Evolutionary conservation across 2,888 invertebrate genomes (phyloP), one percentile per base, ranked within the genome.

Genomic region (Tipula vernalis): DNA sequence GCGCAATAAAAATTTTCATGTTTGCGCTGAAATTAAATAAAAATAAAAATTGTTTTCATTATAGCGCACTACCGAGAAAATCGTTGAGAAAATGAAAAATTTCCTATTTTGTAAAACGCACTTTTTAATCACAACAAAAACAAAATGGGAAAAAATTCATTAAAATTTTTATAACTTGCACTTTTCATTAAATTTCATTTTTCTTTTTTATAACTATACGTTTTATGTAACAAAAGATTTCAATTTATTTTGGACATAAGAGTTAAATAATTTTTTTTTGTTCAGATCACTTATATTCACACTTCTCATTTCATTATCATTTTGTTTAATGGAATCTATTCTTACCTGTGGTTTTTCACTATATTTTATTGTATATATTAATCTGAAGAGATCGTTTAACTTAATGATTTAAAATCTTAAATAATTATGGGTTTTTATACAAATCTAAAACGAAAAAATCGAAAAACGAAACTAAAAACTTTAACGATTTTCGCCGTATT

Each of bases 1-100:
- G 88, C 57, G 92, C 89, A 87, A 93, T 88, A 47, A 93, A 87
- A 18, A 91, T 88, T 89, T 92, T 93, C 93, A 93, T 93, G 86
- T 89, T 91, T 39, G 36, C 13, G 18, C 86, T 83, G 28, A 86
- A 15, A 85, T 86, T 86, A 87, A 39, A 5, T 6, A 0, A 39
- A 39, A 6, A 28, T 10, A 3, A 91, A 91, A 91, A 13, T 44
- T 44, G 39, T 39, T 39, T 5, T 39, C 6, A 6, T 6, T 39
- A 6, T 6, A 28, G 39, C 3, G 39, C 44, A 44, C 44, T 44
- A 0, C 2, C 3, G n/a, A 28, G 28, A 71, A 71, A 71, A 71
- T 71, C 71, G 28, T 71, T 71, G 71, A 10, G 3, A 28, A 28
- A 28, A 28, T 28, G 28, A 28, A 28, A 28, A 28, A 28, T 28